A percentile compares a stretch with the other conserved stretches of the same genome.
Conservation (phyloP, 2,888 invertebrate genomes). For the Dynastes tityus region DNA sequence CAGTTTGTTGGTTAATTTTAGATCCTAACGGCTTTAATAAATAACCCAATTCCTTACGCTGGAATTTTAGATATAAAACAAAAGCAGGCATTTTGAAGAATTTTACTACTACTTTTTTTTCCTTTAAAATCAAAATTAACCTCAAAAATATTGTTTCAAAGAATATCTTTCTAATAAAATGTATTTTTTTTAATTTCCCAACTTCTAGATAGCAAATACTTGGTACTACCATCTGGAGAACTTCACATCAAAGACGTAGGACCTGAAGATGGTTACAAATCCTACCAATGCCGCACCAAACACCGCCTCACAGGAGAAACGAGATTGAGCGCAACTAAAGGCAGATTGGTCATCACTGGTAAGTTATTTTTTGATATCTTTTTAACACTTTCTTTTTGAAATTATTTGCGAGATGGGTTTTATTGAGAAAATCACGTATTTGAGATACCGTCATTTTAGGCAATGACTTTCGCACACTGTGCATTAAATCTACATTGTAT, state of each 20-base stretch:
- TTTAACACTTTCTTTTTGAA: neutral
- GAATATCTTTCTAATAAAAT: neutral
- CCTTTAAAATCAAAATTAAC: no score
- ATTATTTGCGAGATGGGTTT: no score
- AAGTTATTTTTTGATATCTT: constrained; percentile 71
- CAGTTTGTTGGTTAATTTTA: neutral
- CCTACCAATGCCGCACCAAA: constrained; percentile 94
- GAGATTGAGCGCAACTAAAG: constrained; percentile 92
- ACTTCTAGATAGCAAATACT: constrained; percentile 90
- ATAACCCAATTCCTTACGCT: no score
- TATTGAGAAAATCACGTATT: constrained; percentile 12
- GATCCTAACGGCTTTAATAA: neutral
- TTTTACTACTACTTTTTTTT: no score
- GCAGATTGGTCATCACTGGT: constrained; percentile 96
- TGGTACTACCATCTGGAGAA: constrained; percentile 95
- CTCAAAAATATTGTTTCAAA: no score
- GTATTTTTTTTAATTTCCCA: neutral
- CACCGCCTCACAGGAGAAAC: constrained; percentile 95
- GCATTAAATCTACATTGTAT: no score
- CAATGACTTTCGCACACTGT: no score
- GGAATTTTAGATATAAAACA: no score
- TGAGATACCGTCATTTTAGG: no score
- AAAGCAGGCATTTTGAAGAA: no score
- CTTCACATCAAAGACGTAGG: constrained; percentile 96
- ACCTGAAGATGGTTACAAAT: constrained; percentile 94